phyloP scores from a whole-genome alignment of 2,797 vertebrate species.

The Pangasius krempfi region DNA sequence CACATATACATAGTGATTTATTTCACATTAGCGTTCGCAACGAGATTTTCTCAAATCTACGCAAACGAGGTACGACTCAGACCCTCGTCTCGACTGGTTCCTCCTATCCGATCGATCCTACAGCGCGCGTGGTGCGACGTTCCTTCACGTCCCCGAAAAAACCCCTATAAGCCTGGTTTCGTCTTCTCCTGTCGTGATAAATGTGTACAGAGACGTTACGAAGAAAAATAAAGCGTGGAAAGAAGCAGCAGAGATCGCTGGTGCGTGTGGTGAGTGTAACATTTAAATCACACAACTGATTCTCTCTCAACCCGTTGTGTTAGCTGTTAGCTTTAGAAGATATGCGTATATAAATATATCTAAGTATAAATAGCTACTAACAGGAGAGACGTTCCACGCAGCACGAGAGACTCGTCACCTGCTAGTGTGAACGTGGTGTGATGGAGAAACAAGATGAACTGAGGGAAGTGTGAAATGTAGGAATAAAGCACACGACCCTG shows the following conservation, averaged over 20 bases:
- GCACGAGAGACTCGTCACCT: neutral
- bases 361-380: neutral
- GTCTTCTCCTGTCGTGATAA: too few species aligned
- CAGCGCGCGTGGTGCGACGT: too few species aligned
- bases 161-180: neutral
- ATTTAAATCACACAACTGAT: neutral
- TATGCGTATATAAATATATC: too few species aligned
- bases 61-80: neutral
- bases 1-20: neutral
- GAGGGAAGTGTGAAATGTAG: neutral
- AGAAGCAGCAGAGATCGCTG: too few species aligned
- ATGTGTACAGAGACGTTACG: too few species aligned
- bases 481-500: neutral
- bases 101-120: too few species aligned
- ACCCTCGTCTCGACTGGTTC: too few species aligned
- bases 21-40: too few species aligned
- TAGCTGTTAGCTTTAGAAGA: neutral
- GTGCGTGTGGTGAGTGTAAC: too few species aligned
- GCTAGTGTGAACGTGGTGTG: neutral
- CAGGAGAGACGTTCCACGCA: neutral
- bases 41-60: neutral
- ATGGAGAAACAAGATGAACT: neutral
- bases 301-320: neutral
- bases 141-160: too few species aligned
- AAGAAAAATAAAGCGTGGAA: neutral